Percentiles rank a stretch among this genome's conserved stretches.
phyloP scores from a whole-genome alignment of 23 tunicate genomes.

The Botrylloides violaceus region DNA sequence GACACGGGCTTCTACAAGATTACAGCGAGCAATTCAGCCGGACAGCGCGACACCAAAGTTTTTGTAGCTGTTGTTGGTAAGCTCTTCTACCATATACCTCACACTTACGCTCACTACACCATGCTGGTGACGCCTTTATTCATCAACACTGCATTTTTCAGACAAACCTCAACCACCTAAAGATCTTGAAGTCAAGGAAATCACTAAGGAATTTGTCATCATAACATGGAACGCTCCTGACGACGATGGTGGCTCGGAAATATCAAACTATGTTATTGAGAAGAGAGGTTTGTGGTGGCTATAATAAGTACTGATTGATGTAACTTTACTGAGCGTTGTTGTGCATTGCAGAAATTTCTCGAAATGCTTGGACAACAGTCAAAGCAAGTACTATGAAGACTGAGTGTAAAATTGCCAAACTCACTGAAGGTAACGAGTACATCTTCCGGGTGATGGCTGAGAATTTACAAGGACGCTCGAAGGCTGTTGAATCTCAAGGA shows the following conservation, averaged over 20 bases:
- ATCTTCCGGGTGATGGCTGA: constrained; percentile 95
- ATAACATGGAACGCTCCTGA: constrained; percentile 81
- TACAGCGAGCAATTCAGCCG: constrained; percentile 70
- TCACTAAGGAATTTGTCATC: constrained; percentile 65
- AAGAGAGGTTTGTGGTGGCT: constrained; percentile 32
- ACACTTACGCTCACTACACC: too few species aligned
- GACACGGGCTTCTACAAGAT: constrained; percentile 81
- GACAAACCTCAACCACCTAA: constrained; percentile 82
- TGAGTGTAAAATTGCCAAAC: constrained; percentile 57
- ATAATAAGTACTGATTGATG: not conserved
- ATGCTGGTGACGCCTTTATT: too few species aligned
- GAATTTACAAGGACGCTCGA: constrained; percentile 79
- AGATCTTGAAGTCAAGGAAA: constrained; percentile 61
- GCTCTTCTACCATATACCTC: too few species aligned
- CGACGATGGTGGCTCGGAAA: constrained; percentile 83
- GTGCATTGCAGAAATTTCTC: constrained; percentile 30
- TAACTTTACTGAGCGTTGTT: not conserved
- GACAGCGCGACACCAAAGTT: constrained; percentile 58
- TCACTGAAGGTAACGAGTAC: constrained; percentile 75
- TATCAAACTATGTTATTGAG: constrained; percentile 80
- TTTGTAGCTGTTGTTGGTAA: constrained; percentile 50
- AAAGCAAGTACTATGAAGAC: constrained; percentile 70
- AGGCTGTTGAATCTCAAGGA: constrained; percentile 68
- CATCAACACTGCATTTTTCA: constrained; percentile 1
- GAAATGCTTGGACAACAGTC: constrained; percentile 84